Percentiles rank a stretch among this genome's conserved stretches.
Conservation (phyloP, 2,797 vertebrate species). For the Garrulus glandarius region DNA sequence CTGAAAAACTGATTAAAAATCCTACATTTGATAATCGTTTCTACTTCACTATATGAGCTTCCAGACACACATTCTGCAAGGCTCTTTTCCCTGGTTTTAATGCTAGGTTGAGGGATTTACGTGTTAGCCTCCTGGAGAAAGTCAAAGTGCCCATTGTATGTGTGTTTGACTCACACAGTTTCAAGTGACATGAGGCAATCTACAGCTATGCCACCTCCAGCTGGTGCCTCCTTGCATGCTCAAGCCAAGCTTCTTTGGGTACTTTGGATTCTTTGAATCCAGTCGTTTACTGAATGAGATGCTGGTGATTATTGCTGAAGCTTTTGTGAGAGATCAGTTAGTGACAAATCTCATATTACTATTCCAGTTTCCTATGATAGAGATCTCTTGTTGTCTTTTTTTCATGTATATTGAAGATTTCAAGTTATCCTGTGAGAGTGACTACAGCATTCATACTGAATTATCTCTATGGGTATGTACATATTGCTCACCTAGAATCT, state of each 20-base stretch:
- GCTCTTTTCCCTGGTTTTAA: not conserved
- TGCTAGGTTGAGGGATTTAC: not conserved
- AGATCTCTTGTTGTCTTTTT: not conserved
- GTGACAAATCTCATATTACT: not conserved
- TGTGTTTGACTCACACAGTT: fast-evolving
- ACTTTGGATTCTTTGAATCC: not conserved
- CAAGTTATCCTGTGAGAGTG: not conserved
- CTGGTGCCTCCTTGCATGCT: not conserved
- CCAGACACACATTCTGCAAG: not conserved
- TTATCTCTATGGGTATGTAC: not conserved
- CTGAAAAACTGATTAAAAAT: not conserved
- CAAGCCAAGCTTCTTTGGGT: not conserved
- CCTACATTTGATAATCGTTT: not conserved
- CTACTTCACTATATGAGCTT: not conserved
- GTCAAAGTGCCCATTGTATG: not conserved
- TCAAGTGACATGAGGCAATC: not conserved
- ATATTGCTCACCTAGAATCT: not conserved
- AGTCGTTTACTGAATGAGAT: not conserved
- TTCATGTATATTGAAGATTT: not conserved
- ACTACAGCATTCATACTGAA: not conserved
- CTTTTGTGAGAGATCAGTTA: not conserved
- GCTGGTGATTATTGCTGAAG: not conserved
- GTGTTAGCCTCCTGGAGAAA: not conserved
- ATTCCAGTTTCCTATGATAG: not conserved
- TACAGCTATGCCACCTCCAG: not conserved